phyloP scores from a whole-genome alignment of 2,888 invertebrate species.

The Anticlea derivata region DNA sequence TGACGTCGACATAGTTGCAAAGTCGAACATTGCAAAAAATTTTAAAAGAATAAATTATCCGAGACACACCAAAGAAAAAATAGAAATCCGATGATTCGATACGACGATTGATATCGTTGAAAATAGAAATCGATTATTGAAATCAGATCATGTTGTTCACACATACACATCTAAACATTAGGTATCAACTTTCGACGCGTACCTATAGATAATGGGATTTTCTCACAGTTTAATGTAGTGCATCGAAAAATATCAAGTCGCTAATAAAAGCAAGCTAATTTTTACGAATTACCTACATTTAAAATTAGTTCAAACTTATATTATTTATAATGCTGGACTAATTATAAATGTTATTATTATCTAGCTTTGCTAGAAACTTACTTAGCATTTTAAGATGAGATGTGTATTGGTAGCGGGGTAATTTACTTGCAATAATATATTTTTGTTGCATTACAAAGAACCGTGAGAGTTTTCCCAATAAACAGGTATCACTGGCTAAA shows the following conservation, averaged over 20 bases:
- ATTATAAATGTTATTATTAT: too few species aligned
- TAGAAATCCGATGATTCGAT: too few species aligned
- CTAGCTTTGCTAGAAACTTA: too few species aligned
- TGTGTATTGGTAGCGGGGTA: too few species aligned
- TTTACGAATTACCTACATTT: too few species aligned
- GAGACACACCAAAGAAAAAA: constrained; percentile 68
- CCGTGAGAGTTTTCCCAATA: constrained; percentile 43
- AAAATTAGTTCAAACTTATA: too few species aligned
- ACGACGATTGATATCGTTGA: constrained; percentile 13
- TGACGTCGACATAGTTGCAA: constrained; percentile 25
- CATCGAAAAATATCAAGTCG: not conserved
- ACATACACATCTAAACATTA: constrained; percentile 52
- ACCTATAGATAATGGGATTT: constrained; percentile 4
- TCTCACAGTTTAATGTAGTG: constrained; percentile 12
- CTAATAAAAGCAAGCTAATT: not conserved
- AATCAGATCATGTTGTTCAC: constrained; percentile 51
- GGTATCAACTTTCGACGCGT: constrained; percentile 45
- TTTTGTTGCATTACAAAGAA: constrained; percentile 35
- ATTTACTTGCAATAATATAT: too few species aligned
- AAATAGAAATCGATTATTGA: constrained; percentile 11
- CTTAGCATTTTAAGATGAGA: too few species aligned
- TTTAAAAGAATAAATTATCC: constrained; percentile 25
- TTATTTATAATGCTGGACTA: too few species aligned
- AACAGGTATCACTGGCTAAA: constrained; percentile 62
- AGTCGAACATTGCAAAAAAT: constrained; percentile 29